Evolutionary conservation across 2,888 invertebrate species (phyloP), one percentile per base, ranked within the genome.

Genomic region (Octonoba sinensis): DNA sequence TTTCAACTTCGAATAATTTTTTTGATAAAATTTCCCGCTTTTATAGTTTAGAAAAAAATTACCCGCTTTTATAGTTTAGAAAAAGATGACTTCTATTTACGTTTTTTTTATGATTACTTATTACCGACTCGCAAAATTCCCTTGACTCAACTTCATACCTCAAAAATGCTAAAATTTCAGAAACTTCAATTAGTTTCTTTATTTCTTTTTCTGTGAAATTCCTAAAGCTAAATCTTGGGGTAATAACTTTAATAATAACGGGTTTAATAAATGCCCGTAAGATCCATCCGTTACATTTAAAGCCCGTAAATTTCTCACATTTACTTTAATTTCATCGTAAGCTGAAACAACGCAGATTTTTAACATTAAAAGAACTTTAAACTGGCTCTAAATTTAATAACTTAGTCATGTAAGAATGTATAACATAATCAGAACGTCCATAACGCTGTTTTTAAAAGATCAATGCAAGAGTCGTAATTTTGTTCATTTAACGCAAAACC

Each of bases 191-290:
- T 62, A 11, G 24, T 15, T 3, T 27, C 36, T 24, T 62, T 36
- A 62, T 62, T 15, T 62, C 62, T 20, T 62, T 62, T 62, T 27
- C 62, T 12, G 18, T 36, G 8, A 15, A 62, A 62, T 8, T 62
- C n/a, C 62, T 18, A 62, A 36, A 36, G 44, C 62, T 18, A 36
- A 36, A 62, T 62, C 62, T 36, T 24, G 62, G 36, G 62, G 36
- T 13, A 62, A 36, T 62, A 62, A 62, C n/a, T 62, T 62, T 8
- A 62, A 12, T 3, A 62, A 44, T 16, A 62, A n/a, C n/a, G 62
- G 62, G 18, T 62, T 62, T 62, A 62, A 62, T 36, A 62, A 62
- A 36, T 62, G 62, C 2, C 62, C 62, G 44, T 62, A 62, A 11
- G 62, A 62, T 11, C 62, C 60, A 12, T 3, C 2, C 1, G 6